These are phyloP conservation scores for Zaprionus obscuricornis DNA, from an alignment of 2,888 invertebrate genomes.

Conservation along the genomic window DNA sequence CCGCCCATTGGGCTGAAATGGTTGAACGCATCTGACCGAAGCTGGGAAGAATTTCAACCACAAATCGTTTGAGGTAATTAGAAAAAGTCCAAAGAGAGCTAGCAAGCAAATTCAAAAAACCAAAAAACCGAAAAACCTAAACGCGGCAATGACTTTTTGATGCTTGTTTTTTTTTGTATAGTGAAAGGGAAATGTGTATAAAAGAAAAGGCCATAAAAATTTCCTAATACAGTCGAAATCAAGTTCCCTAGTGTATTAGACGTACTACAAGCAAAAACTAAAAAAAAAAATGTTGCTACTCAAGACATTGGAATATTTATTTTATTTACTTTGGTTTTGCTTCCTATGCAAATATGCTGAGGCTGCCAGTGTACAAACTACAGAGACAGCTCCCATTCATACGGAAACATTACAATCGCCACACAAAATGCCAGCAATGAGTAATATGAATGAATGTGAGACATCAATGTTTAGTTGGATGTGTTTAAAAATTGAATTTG, in stretches of 20 bases:
- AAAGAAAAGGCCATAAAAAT: slow-evolving; percentile 63
- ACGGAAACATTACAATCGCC: slow-evolving; percentile 41
- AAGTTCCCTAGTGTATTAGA: slow-evolving; percentile 38
- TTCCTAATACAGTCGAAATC: slow-evolving; percentile 51
- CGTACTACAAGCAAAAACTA: slow-evolving; percentile 16
- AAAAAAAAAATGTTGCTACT: slow-evolving; percentile 57
- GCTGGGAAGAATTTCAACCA: slow-evolving; percentile 79
- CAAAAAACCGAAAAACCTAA: no score
- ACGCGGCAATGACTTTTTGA: slow-evolving; percentile 57
- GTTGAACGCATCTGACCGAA: slow-evolving; percentile 69
- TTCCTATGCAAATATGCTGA: slow-evolving; percentile 64
- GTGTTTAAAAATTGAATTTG: slow-evolving; percentile 91
- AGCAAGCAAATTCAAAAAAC: slow-evolving; percentile 8
- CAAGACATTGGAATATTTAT: slow-evolving; percentile 71
- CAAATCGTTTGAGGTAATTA: slow-evolving; percentile 77
- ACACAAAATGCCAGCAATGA: slow-evolving; percentile 17
- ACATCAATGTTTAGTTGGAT: slow-evolving; percentile 87
- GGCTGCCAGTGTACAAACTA: slow-evolving; percentile 60
- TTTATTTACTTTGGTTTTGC: slow-evolving; percentile 63
- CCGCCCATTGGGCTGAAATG: slow-evolving; percentile 50
- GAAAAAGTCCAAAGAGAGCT: slow-evolving; percentile 55
- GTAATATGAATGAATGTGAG: slow-evolving; percentile 84
- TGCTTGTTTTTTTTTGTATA: slow-evolving; percentile 44
- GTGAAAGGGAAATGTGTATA: slow-evolving; percentile 74
- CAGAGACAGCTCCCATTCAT: slow-evolving; percentile 33